These are phyloP conservation scores for Drosophila parabipectinata DNA, from an alignment of 1,140 invertebrate species.

Conservation along the genomic window DNA sequence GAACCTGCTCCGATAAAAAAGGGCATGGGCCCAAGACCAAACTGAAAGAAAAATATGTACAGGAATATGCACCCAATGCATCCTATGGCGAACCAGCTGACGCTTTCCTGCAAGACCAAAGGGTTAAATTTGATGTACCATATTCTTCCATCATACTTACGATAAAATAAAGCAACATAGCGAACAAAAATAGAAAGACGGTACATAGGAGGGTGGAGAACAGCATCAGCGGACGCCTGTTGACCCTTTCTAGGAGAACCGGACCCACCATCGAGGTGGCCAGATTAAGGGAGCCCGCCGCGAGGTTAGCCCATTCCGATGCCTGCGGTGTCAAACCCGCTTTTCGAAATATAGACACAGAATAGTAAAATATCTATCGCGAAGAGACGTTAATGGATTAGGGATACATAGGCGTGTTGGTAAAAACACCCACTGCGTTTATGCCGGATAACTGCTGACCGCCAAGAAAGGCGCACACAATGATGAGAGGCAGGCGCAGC, in stretches of 20 bases:
- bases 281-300: slow-evolving; percentile 88
- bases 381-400: background rate
- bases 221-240: slow-evolving; percentile 86
- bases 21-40: slow-evolving; percentile 93
- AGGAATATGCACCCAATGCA: slow-evolving; percentile 87
- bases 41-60: slow-evolving; percentile 93
- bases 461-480: slow-evolving; percentile 89
- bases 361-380: slow-evolving; percentile 90
- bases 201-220: slow-evolving; percentile 85
- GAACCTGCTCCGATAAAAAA: slow-evolving; percentile 89
- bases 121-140: no score
- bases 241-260: slow-evolving; percentile 85
- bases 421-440: slow-evolving; percentile 88
- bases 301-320: slow-evolving; percentile 88
- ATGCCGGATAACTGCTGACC: slow-evolving; percentile 95
- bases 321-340: slow-evolving; percentile 86
- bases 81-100: slow-evolving; percentile 87
- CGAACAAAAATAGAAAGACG: slow-evolving; percentile 85
- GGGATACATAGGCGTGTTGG: background rate
- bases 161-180: slow-evolving; percentile 85
- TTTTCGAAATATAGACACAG: slow-evolving; percentile 87
- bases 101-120: slow-evolving; percentile 84
- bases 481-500: slow-evolving; percentile 86
- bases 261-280: slow-evolving; percentile 87
- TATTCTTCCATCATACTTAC: slow-evolving; percentile 84